Percentiles rank a stretch among this genome's conserved stretches.
These are phyloP conservation scores for Palaemon carinicauda DNA, from an alignment of 1,140 invertebrate species.

Conservation along the genomic window DNA sequence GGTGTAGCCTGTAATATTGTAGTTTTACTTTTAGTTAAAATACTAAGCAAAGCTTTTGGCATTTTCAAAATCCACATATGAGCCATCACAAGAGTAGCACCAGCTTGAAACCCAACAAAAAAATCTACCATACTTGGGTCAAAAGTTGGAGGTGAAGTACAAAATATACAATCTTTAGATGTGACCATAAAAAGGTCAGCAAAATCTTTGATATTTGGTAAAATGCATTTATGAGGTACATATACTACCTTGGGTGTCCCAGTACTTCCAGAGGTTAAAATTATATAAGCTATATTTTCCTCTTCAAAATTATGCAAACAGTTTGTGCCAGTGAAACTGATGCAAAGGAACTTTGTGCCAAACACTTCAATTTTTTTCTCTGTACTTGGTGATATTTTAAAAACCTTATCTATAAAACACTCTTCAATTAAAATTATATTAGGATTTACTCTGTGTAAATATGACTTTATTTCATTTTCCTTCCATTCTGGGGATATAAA, in stretches of 20 bases:
- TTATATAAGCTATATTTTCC: constrained; percentile 25
- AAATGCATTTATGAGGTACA: constrained; percentile 33
- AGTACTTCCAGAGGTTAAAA: constrained; percentile 33
- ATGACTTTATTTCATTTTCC: no score
- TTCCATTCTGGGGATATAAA: no score
- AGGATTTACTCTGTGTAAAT: no score
- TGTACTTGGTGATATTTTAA: neutral
- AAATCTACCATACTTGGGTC: constrained; percentile 44
- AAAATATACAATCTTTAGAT: constrained; percentile 8
- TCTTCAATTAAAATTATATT: no score
- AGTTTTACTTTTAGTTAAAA: constrained; percentile 8
- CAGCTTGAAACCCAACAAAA: constrained; percentile 34
- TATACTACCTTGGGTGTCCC: constrained; percentile 40
- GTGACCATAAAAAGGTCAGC: neutral
- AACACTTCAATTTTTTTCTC: neutral
- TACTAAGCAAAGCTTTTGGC: neutral
- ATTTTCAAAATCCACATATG: neutral
- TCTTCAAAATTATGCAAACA: neutral
- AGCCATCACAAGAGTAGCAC: constrained; percentile 28
- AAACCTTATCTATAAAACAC: no score
- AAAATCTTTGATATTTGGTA: constrained; percentile 33
- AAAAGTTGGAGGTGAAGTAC: constrained; percentile 43
- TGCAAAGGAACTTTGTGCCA: neutral
- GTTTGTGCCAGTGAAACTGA: neutral
- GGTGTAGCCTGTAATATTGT: constrained; percentile 44